phyloP scores from a whole-genome alignment of 2,113 vertebrate genomes.

The Pomatostomus ruficeps region DNA sequence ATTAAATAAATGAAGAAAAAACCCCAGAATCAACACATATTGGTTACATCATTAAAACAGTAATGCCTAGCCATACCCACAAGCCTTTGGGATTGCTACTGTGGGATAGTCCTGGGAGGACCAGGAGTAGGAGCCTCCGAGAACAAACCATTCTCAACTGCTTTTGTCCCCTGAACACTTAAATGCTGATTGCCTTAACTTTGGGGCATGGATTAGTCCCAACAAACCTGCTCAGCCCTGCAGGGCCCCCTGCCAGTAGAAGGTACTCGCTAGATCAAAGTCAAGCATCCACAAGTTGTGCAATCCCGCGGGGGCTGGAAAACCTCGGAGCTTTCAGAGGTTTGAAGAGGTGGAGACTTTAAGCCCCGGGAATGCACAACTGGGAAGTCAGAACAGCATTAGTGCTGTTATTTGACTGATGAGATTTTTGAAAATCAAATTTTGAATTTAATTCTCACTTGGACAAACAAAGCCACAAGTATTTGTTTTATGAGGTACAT shows the following conservation, averaged over 20 bases:
- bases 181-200: neutral
- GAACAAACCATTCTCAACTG: neutral
- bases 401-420: neutral
- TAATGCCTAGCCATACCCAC: neutral
- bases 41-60: neutral
- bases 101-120: neutral
- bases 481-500: neutral
- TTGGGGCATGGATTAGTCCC: neutral
- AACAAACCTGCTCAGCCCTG: neutral
- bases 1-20: neutral
- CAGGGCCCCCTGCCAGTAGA: neutral
- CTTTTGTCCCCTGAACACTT: neutral
- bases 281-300: neutral
- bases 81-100: neutral
- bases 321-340: neutral
- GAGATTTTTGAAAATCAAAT: neutral
- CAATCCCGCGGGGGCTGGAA: neutral
- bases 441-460: neutral
- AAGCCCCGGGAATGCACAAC: neutral
- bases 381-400: neutral
- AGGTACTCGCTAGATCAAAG: neutral
- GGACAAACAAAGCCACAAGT: neutral
- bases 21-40: neutral
- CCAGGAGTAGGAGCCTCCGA: neutral
- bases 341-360: neutral